Evolutionary conservation across 1,140 invertebrate species (phyloP).

Genomic region (Magallana angulata): DNA sequence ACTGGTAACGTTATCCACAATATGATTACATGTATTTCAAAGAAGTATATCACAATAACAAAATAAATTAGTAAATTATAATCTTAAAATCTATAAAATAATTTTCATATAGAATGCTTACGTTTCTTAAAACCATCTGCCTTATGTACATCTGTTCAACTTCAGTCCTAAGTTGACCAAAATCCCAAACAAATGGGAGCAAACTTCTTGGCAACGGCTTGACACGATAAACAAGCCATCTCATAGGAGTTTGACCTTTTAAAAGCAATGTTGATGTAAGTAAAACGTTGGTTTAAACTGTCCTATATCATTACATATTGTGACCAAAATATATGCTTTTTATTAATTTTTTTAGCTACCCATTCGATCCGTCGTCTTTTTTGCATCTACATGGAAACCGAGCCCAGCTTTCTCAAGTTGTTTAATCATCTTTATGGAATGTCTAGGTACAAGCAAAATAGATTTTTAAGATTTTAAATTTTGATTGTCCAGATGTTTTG

Average conservation of each 20-base stretch:
- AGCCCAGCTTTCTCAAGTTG: constrained; percentile 74
- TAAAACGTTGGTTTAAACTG: no score
- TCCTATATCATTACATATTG: no score
- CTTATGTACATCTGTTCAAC: constrained; percentile 73
- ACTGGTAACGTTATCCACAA: no score
- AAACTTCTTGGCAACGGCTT: constrained; percentile 74
- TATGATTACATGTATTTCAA: no score
- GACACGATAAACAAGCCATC: constrained; percentile 74
- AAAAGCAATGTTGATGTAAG: not conserved
- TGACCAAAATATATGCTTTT: no score
- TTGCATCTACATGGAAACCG: constrained; percentile 72
- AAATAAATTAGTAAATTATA: no score
- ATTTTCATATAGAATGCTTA: no score
- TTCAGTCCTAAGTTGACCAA: constrained; percentile 68
- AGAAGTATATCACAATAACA: no score
- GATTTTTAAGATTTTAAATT: no score
- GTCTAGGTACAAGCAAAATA: constrained; percentile 54
- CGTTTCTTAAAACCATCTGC: constrained; percentile 71
- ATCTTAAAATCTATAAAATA: no score
- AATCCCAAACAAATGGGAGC: constrained; percentile 76
- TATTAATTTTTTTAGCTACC: constrained; percentile 55
- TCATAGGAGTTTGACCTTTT: constrained; percentile 72
- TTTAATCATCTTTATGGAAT: constrained; percentile 72
- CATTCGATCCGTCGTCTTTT: constrained; percentile 69
- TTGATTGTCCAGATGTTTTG: no score